Percentiles rank a stretch among this genome's conserved stretches.
Conservation (phyloP, 2,797 vertebrate species). For the Chromis chromis region DNA sequence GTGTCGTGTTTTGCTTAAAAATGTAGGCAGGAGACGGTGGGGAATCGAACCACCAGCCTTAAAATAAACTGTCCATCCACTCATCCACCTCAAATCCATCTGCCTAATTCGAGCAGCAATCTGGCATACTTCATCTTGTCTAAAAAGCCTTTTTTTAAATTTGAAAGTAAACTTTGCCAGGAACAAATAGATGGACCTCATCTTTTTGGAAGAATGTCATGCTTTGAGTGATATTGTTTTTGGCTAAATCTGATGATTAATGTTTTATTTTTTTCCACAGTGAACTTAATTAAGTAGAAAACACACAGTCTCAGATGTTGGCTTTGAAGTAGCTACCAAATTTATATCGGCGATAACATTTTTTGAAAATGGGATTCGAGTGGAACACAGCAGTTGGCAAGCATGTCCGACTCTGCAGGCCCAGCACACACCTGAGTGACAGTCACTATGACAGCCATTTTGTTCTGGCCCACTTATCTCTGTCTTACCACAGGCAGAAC, state of each 20-base stretch:
- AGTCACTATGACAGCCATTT: conserved; percentile 76
- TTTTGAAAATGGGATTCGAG: conserved; percentile 6
- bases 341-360: conserved; percentile 2
- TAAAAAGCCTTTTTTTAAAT: conserved; percentile 7
- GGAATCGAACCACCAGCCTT: background rate
- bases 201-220: background rate
- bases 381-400: conserved; percentile 1
- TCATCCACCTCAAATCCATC: background rate
- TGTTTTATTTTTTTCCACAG: background rate
- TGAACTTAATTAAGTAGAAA: conserved; percentile 11
- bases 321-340: conserved; percentile 23
- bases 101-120: background rate
- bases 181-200: background rate
- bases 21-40: background rate
- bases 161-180: background rate
- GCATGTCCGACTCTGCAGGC: conserved; percentile 36
- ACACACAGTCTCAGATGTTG: background rate
- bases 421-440: conserved; percentile 71
- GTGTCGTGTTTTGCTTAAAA: background rate
- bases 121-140: background rate
- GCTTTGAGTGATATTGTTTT: background rate
- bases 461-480: conserved; percentile 75
- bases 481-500: conserved; percentile 71
- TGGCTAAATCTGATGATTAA: conserved; percentile 9
- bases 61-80: background rate